These are phyloP conservation scores for Hippoglossus stenolepis DNA, from an alignment of 2,113 vertebrate genomes.

Conservation along the genomic window DNA sequence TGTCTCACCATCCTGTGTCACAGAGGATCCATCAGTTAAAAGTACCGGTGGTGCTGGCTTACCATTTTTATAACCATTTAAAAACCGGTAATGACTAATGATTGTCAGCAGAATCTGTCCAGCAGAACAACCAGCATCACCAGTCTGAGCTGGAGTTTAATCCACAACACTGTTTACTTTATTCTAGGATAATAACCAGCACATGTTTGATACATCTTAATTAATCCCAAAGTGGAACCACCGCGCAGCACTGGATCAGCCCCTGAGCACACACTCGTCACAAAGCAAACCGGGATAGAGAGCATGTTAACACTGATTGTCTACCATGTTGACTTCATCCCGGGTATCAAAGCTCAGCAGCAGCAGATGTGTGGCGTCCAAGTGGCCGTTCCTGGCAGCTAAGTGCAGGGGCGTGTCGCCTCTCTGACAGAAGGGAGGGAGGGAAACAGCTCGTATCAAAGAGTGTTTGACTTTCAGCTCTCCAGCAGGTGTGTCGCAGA, in stretches of 20 bases:
- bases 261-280: slow-evolving; percentile 43
- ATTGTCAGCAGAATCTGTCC: not conserved
- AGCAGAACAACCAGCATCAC: not conserved
- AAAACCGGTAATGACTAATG: not conserved
- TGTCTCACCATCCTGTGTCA: slow-evolving; percentile 86
- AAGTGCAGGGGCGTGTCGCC: slow-evolving; percentile 92
- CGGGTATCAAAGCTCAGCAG: slow-evolving; percentile 83
- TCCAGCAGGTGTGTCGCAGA: slow-evolving; percentile 38
- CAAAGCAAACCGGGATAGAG: slow-evolving; percentile 41
- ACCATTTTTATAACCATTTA: not conserved
- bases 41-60: not conserved
- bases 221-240: slow-evolving; percentile 41
- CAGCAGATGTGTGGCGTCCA: slow-evolving; percentile 79
- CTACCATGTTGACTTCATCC: slow-evolving; percentile 87
- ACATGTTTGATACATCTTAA: slow-evolving; percentile 38
- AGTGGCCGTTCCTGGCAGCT: slow-evolving; percentile 87
- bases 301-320: slow-evolving; percentile 57
- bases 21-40: not conserved
- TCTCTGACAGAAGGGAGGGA: slow-evolving; percentile 77
- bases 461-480: slow-evolving; percentile 1
- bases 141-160: slow-evolving; percentile 12
- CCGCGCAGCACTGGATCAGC: slow-evolving; percentile 39
- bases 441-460: not conserved
- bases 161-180: slow-evolving; percentile 12
- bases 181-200: slow-evolving; percentile 1